Evolutionary conservation across 2,888 invertebrate genomes (phyloP).

Genomic region (Lithodes maja): DNA sequence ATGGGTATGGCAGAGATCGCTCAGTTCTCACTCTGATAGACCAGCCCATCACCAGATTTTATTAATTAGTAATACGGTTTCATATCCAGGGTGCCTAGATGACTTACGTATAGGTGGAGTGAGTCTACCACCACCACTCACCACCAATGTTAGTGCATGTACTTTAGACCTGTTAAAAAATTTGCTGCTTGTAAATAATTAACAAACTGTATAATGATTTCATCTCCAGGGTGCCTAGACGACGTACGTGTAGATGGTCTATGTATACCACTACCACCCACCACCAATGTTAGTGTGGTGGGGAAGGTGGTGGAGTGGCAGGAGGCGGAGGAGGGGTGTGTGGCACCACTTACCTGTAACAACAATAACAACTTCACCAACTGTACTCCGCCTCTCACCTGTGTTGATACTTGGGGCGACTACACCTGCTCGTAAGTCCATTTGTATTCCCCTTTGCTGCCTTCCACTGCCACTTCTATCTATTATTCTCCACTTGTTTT

Average conservation of each 20-base stretch:
- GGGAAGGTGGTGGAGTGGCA: background rate
- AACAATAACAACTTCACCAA: background rate
- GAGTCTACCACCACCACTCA: background rate
- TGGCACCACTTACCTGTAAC: background rate
- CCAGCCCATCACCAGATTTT: too few species aligned
- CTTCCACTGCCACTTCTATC: background rate
- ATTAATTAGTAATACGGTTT: too few species aligned
- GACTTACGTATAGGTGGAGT: background rate
- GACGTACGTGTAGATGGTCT: background rate
- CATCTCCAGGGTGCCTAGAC: background rate
- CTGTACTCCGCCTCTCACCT: background rate
- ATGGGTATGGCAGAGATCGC: too few species aligned
- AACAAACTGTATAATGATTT: background rate
- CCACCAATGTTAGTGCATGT: background rate
- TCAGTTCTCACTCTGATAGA: too few species aligned
- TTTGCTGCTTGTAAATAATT: background rate
- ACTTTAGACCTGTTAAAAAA: too few species aligned
- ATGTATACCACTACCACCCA: background rate
- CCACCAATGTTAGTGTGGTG: background rate
- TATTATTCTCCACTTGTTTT: background rate
- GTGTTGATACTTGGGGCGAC: background rate
- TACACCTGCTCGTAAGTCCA: background rate
- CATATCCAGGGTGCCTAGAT: background rate
- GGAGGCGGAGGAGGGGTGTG: background rate
- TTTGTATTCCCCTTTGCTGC: background rate